Evolutionary conservation across 53 echinoderm and acorn worm species (phyloP).

Genomic region (Mesocentrotus franciscanus): DNA sequence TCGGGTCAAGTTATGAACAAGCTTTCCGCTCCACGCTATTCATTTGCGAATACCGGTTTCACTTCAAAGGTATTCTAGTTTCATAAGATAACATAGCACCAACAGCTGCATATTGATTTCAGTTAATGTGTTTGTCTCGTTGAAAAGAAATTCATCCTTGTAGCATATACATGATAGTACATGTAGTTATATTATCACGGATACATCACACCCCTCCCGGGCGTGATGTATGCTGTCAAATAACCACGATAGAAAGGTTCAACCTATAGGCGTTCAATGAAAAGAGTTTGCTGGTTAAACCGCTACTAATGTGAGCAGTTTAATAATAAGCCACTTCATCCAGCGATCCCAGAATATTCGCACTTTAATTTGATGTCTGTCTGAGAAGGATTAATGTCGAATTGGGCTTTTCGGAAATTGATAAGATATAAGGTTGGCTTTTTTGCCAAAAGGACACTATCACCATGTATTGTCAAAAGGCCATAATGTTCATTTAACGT

Average conservation of each 20-base stretch:
- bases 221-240: not conserved
- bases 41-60: not conserved
- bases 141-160: not conserved
- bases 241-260: not conserved
- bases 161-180: not conserved
- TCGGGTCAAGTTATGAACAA: not conserved
- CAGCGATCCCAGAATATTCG: too few relatives aligned
- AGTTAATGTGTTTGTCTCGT: not conserved
- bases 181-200: not conserved
- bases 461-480: too few relatives aligned
- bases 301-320: too few relatives aligned
- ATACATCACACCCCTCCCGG: not conserved
- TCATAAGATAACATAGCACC: not conserved
- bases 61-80: not conserved
- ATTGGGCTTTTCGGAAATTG: too few relatives aligned
- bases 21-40: not conserved
- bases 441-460: too few relatives aligned
- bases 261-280: not conserved
- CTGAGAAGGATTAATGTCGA: too few relatives aligned
- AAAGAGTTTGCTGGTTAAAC: not conserved
- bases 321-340: too few relatives aligned
- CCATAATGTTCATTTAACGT: too few relatives aligned
- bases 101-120: constrained; percentile 31
- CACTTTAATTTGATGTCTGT: too few relatives aligned
- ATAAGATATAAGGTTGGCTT: too few relatives aligned